phyloP scores from a whole-genome alignment of 92 coral and sea anemone species.

The Palythoa caribaeorum region DNA sequence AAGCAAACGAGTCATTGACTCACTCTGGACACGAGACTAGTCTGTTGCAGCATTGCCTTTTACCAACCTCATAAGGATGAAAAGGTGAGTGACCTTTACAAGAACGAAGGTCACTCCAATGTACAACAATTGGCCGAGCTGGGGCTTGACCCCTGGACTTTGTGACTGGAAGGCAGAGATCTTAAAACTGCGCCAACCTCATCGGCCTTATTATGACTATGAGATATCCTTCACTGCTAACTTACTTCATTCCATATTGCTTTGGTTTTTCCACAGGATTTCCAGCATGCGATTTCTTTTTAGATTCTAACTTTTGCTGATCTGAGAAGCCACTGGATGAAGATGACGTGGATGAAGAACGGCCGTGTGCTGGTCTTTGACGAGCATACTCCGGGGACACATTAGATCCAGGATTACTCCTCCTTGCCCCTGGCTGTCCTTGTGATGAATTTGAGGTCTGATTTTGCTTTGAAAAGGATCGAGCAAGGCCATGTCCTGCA shows the following conservation, averaged over 20 bases:
- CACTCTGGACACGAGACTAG: too few relatives aligned
- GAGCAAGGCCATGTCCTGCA: slow-evolving; percentile 9
- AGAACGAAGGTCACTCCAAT: too few relatives aligned
- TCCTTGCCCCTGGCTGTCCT: neutral
- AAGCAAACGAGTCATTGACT: too few relatives aligned
- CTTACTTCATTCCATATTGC: slow-evolving; percentile 2
- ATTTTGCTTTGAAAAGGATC: neutral
- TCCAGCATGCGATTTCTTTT: neutral
- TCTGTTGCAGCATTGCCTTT: too few relatives aligned
- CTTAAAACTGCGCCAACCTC: too few relatives aligned
- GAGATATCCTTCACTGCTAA: neutral
- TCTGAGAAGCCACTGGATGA: slow-evolving; percentile 19
- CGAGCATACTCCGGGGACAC: neutral
- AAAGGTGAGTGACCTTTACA: too few relatives aligned
- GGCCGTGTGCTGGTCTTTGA: neutral
- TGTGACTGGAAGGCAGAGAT: too few relatives aligned
- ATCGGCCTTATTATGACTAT: too few relatives aligned
- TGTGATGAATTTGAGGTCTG: neutral
- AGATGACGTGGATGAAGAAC: slow-evolving; percentile 20
- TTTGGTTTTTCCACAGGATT: neutral
- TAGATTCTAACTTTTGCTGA: neutral
- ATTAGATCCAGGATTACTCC: neutral
- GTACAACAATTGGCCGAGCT: too few relatives aligned
- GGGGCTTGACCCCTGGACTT: too few relatives aligned
- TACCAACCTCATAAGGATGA: too few relatives aligned